Base-by-base conservation (phyloP, 2,888 invertebrate genomes). In the Cheilosia impressa region DNA sequence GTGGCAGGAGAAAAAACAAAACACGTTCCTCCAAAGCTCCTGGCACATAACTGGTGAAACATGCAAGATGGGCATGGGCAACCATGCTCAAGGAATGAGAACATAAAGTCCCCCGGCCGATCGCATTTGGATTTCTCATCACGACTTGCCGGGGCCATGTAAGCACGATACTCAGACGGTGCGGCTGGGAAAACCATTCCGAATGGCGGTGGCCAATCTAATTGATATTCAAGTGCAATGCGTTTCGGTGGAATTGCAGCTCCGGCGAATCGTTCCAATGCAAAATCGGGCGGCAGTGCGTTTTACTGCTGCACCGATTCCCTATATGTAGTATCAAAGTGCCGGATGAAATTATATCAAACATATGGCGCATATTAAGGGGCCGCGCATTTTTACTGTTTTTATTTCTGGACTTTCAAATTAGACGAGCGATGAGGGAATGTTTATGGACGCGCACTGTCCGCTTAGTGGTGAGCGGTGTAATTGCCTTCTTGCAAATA, bases 281-380 rank as follows among this genome's bases (percentile, higher is more conserved):
- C 76, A 60, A 76, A 76, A 68, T 53, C 43, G 9, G 47, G 50
- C 13, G 9, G 45, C 47, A 43, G 13, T 57, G 75, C 65, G 65
- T 75, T 75, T 65, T 65, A 75, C 34, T 58, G 24, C 45, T 15
- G 47, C 34, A 50, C 19, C 22, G 65, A 65, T 24, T 63, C 50
- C 50, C 76, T 17, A 72, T n/a, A 17, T 31, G 13, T 13, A 3
- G 3, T 4, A 15, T 27, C 57, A 66, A 73, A 73, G 58, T 73
- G 83, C 73, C 73, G 68, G 78, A 78, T 73, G 68, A 78, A 83
- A 78, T 83, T 78, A 83, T 83, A 83, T 69, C 83, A 83, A 83
- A 83, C 83, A 83, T 73, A 78, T 83, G 83, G 27, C 73, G 72
- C 72, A 83, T 73, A 60, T 60, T 72, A 76, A 71, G 65, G 58